phyloP scores from a whole-genome alignment of 2,888 invertebrate species.

The Unio delphinus region DNA sequence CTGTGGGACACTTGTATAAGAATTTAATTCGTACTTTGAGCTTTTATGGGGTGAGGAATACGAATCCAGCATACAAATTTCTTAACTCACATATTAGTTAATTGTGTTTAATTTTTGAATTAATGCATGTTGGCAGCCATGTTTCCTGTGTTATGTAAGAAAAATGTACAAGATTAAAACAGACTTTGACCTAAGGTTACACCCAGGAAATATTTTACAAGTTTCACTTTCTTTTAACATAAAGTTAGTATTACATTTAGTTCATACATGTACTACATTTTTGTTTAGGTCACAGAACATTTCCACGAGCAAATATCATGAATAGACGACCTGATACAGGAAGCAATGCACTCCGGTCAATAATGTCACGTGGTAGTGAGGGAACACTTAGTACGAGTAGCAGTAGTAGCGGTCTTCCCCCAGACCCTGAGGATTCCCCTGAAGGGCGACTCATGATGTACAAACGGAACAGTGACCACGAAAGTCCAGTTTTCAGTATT shows the following conservation, averaged over 20 bases:
- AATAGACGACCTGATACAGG: conserved; percentile 48
- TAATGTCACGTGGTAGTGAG: conserved; percentile 58
- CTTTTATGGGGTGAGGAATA: too few relatives aligned
- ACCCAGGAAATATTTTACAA: too few relatives aligned
- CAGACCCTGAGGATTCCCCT: conserved; percentile 63
- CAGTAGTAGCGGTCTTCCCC: conserved; percentile 65
- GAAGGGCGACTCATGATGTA: conserved; percentile 50
- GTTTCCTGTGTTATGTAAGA: too few relatives aligned
- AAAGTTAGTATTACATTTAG: background rate
- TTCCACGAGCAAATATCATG: conserved; percentile 52
- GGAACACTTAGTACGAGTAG: conserved; percentile 63
- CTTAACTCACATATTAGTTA: too few relatives aligned
- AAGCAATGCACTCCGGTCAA: conserved; percentile 42
- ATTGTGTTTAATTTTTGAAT: too few relatives aligned
- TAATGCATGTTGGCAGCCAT: too few relatives aligned
- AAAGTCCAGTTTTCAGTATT: conserved; percentile 44
- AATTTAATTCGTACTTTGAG: too few relatives aligned
- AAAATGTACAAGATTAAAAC: too few relatives aligned
- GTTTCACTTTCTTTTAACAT: background rate
- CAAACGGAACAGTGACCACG: conserved; percentile 47
- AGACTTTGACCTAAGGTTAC: too few relatives aligned
- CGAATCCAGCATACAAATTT: too few relatives aligned
- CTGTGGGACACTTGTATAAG: too few relatives aligned
- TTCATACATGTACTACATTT: background rate
- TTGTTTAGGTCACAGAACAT: conserved; percentile 51